Evolutionary conservation across 1,140 invertebrate genomes (phyloP), one percentile per base, ranked within the genome.

Genomic region (Diuraphis noxia): DNA sequence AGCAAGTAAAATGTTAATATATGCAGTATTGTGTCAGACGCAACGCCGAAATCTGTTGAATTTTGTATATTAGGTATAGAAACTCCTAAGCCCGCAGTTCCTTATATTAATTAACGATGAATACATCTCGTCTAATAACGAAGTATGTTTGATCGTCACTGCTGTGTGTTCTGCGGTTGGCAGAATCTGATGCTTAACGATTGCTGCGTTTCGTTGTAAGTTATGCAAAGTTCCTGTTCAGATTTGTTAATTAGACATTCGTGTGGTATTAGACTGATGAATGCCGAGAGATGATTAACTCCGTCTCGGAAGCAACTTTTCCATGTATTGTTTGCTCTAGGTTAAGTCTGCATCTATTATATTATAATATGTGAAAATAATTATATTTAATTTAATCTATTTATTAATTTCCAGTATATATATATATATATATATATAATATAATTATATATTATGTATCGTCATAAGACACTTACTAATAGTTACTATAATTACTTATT

Each of bases 31-130:
- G 46, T 52, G 85, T 86, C 85, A 52, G 46, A 25, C n/a, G 34
- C 85, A 86, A 52, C 43, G 23, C 85, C 46, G 4, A 25, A 86
- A 49, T 36, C 43, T 46, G 46, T 86, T 36, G 85, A 23, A 86
- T 86, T 86, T 86, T 36, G 46, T 86, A 36, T 38, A 52, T 86
- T 86, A 85, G 10, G 3, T 25, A 21, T 86, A 49, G 84, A 86
- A 56, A n/a, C 46, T 88, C 36, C 36, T 30, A 38, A 88, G n/a
- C 52, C n/a, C 40, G 25, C 13, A 13, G 36, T 88, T 88, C 86
- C 86, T 88, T 88, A 88, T 86, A 86, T 88, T 88, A 88, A 88
- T 88, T 88, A 88, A 88, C 86, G 52, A 88, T 49, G 52, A 56
- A 87, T 87, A 56, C 85, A 52, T 38, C 49, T 87, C 36, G 49